Percentiles rank a stretch among this genome's conserved stretches.
Evolutionary conservation across 2,888 invertebrate species (phyloP).

Genomic region (Melangyna quadrimaculata): DNA sequence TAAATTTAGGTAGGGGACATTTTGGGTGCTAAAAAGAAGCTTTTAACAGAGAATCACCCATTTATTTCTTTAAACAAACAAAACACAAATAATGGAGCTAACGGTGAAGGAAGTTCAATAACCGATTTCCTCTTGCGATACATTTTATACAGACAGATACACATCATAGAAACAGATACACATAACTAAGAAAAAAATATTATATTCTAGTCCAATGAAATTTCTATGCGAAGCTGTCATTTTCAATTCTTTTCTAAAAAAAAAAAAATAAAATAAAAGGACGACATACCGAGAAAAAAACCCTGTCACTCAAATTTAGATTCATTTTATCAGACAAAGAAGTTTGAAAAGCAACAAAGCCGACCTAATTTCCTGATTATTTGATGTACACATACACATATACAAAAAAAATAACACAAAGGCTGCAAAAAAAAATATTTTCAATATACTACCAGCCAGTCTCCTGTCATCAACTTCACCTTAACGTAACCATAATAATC

Average conservation of each 20-base stretch:
- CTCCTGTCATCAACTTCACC: slow-evolving; percentile 5
- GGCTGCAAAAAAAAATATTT: neutral
- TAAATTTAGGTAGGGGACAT: too few relatives aligned
- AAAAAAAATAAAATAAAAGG: neutral
- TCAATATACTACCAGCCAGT: neutral
- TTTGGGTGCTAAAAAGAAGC: too few relatives aligned
- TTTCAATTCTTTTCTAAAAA: slow-evolving; percentile 3
- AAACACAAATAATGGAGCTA: neutral
- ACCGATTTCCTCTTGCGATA: neutral
- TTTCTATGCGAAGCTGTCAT: slow-evolving; percentile 1
- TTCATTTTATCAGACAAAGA: neutral
- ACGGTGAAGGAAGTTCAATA: slow-evolving; percentile 8
- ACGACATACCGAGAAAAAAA: neutral
- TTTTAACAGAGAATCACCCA: neutral
- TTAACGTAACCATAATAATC: slow-evolving; percentile 17
- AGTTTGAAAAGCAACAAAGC: slow-evolving; percentile 30
- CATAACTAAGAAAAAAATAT: neutral
- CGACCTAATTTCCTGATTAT: slow-evolving; percentile 34
- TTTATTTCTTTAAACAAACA: neutral
- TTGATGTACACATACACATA: neutral
- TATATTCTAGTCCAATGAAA: slow-evolving; percentile 9
- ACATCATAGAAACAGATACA: neutral
- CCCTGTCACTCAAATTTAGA: slow-evolving; percentile 24
- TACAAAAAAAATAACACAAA: slow-evolving; percentile 14
- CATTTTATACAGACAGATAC: neutral